Evolutionary conservation across 2,113 vertebrate species (phyloP), one percentile per base, ranked within the genome.

Genomic region (Lagopus leucura): DNA sequence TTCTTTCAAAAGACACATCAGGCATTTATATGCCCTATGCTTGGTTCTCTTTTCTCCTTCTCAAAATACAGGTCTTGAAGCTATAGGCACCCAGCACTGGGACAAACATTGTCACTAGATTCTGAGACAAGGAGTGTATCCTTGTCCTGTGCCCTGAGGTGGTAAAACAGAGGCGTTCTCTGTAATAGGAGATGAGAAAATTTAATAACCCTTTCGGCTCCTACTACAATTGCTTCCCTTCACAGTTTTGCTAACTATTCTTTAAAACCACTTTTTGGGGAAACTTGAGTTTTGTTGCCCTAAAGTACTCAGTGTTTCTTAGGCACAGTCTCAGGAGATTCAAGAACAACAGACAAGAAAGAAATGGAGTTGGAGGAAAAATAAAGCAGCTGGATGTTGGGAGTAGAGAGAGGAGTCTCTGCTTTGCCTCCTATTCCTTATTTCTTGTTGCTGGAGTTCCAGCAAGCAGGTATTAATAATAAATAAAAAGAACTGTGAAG

Each of bases 391-490:
- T 57, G 55, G 50, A 38, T 40, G 77, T 8, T 19, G 58, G 38
- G 40, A 86, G 43, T 20, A 18, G 54, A 76, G 43, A 89, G 65
- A 67, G 28, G 17, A 92, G 21, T 36, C 54, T 86, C 48, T 94
- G 36, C 61, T 92, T 86, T 81, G 13, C 45, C 76, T 90, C 34
- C 16, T 32, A 16, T 75, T 90, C 65, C 0, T 0, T 73, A 54
- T 54, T 77, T 90, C 77, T 81, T 82, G 40, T 32, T 94, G 84
- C 80, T 66, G 77, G 72, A 88, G 73, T 65, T 90, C 70, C 69
- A 94, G 90, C 74, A 90, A 94, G 84, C 40, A 82, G 61, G 48
- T 67, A 95, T 96, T 90, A 97, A 96, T 96, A 94, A 97, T 97
- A 92, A 91, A 97, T 96, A 91, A 95, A 97, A 97, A 94, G 94